These are phyloP conservation scores for Halocynthia aurantium DNA, from an alignment of 23 tunicate genomes.

Conservation along the genomic window DNA sequence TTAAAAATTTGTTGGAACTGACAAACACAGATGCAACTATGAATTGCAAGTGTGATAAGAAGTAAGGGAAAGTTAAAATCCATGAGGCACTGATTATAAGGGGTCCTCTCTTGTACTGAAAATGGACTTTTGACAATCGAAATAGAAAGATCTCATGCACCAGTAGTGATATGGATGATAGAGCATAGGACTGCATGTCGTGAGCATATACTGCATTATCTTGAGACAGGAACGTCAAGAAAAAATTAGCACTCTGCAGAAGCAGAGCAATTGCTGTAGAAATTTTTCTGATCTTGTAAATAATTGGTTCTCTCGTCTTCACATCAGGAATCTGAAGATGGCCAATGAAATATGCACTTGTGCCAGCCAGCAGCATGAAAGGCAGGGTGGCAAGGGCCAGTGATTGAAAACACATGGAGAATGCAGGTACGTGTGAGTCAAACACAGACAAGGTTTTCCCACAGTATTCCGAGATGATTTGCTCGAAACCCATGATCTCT, in stretches of 20 bases:
- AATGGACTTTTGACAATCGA: constrained; percentile 66
- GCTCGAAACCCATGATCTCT: no score
- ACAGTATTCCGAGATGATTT: constrained; percentile 17
- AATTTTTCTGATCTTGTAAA: constrained; percentile 38
- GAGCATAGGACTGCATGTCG: constrained; percentile 26
- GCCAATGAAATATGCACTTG: constrained; percentile 72
- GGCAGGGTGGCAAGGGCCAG: constrained; percentile 52
- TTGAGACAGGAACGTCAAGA: constrained; percentile 42
- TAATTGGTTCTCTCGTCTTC: constrained; percentile 22
- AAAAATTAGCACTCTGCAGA: constrained; percentile 23
- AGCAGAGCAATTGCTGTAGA: constrained; percentile 45
- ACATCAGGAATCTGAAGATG: constrained; percentile 70
- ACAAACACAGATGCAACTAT: not conserved
- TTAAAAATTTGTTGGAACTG: not conserved
- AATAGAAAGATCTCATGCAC: constrained; percentile 53
- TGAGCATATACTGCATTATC: constrained; percentile 25
- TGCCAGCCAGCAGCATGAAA: constrained; percentile 41
- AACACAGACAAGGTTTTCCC: constrained; percentile 39
- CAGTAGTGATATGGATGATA: constrained; percentile 24
- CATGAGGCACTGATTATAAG: constrained; percentile 44
- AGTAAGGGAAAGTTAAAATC: constrained; percentile 63
- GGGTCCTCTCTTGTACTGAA: constrained; percentile 72
- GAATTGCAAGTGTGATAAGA: constrained; percentile 30
- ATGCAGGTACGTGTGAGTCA: constrained; percentile 24
- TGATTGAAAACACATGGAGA: constrained; percentile 75